phyloP scores from a whole-genome alignment of 2,113 vertebrate genomes.

The Oophaga pumilio region DNA sequence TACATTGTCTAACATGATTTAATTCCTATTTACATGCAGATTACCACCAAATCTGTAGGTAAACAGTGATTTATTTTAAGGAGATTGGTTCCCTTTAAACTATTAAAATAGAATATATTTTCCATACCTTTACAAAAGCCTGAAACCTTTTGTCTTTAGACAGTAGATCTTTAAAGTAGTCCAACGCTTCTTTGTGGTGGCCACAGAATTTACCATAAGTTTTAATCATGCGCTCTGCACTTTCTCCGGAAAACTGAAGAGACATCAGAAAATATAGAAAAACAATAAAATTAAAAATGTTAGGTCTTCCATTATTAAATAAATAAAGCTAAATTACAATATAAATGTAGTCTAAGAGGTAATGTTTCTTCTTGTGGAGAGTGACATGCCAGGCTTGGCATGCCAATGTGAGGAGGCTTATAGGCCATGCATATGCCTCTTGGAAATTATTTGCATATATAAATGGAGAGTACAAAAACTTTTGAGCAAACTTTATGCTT shows the following conservation, averaged over 20 bases:
- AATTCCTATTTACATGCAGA: too few species aligned
- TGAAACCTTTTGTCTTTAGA: slow-evolving; percentile 94
- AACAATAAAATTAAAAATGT: neutral
- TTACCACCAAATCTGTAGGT: too few species aligned
- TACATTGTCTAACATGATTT: too few species aligned
- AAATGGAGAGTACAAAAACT: neutral
- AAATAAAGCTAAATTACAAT: neutral
- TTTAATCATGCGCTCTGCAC: slow-evolving; percentile 85
- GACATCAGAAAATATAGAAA: neutral
- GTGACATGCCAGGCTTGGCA: too few species aligned
- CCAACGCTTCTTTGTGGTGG: slow-evolving; percentile 93
- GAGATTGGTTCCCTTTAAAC: too few species aligned
- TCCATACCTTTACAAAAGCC: slow-evolving; percentile 87
- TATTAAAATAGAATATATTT: neutral
- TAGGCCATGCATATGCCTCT: too few species aligned
- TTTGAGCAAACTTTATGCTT: neutral
- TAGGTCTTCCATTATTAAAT: neutral
- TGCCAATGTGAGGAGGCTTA: too few species aligned
- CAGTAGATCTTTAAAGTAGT: slow-evolving; percentile 89
- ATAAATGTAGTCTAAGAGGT: too few species aligned
- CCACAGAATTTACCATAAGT: slow-evolving; percentile 93
- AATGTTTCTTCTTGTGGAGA: too few species aligned
- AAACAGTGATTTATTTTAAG: too few species aligned
- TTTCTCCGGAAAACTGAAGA: slow-evolving; percentile 88
- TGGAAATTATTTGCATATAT: neutral